A percentile compares a stretch with the other conserved stretches of the same genome.
Conservation (phyloP, 2,797 vertebrate genomes). For the Smutsia gigantea region DNA sequence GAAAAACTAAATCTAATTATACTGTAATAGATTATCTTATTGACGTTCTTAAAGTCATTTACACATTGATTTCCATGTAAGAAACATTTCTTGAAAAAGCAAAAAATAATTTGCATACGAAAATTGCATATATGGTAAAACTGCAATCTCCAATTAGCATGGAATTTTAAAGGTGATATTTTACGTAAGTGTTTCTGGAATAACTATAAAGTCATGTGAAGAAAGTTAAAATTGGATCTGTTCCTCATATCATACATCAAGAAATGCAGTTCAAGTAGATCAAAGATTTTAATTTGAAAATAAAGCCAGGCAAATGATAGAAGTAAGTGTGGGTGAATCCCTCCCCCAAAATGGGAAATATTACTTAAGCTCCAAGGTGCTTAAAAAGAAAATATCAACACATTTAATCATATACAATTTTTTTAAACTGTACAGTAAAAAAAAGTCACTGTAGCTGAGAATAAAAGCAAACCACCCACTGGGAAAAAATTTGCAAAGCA, state of each 20-base stretch:
- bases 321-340: neutral
- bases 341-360: neutral
- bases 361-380: neutral
- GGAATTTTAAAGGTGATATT: neutral
- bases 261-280: neutral
- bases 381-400: neutral
- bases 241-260: neutral
- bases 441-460: neutral
- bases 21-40: neutral
- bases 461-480: neutral
- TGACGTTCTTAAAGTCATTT: neutral
- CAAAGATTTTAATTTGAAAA: slow-evolving; percentile 41
- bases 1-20: neutral
- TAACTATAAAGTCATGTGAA: neutral
- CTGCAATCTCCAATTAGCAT: neutral
- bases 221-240: slow-evolving; percentile 28
- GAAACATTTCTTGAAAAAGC: slow-evolving; percentile 52
- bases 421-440: neutral
- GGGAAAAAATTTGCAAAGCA: neutral
- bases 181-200: slow-evolving; percentile 35
- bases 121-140: slow-evolving; percentile 25
- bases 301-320: neutral
- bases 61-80: slow-evolving; percentile 14
- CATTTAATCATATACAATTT: neutral
- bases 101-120: neutral